phyloP scores from a whole-genome alignment of 2,888 invertebrate genomes.

The Fragum sueziense region DNA sequence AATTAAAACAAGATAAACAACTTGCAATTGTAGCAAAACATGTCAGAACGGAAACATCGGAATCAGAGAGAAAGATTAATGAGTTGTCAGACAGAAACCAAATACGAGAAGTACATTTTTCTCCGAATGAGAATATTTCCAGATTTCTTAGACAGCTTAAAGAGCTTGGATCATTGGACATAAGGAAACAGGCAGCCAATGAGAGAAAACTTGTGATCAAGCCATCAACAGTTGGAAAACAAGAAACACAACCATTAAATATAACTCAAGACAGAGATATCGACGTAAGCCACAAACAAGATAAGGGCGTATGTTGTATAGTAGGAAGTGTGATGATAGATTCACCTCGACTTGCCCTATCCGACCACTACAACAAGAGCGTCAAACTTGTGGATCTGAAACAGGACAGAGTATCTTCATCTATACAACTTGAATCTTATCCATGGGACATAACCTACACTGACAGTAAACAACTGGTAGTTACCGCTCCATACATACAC shows the following conservation, averaged over 20 bases:
- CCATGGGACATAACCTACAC: background rate
- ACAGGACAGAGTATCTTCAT: background rate
- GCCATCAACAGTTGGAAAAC: too few relatives aligned
- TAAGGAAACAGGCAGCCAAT: too few relatives aligned
- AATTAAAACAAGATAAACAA: background rate
- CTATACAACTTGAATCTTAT: background rate
- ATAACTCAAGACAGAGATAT: background rate
- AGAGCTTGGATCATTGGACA: too few relatives aligned
- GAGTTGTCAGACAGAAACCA: background rate
- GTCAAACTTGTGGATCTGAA: background rate
- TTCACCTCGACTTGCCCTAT: background rate
- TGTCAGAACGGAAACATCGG: background rate
- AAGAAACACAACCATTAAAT: background rate
- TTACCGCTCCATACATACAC: background rate
- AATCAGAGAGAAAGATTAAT: background rate
- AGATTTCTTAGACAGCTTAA: background rate
- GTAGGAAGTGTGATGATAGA: background rate
- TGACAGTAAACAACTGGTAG: background rate
- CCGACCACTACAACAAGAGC: background rate
- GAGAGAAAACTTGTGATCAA: too few relatives aligned
- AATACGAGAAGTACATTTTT: background rate
- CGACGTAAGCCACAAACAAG: background rate
- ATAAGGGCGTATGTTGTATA: background rate
- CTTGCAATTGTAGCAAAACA: background rate
- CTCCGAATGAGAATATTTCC: background rate